phyloP scores from a whole-genome alignment of 2,113 vertebrate genomes.

The Amphiprion ocellaris region DNA sequence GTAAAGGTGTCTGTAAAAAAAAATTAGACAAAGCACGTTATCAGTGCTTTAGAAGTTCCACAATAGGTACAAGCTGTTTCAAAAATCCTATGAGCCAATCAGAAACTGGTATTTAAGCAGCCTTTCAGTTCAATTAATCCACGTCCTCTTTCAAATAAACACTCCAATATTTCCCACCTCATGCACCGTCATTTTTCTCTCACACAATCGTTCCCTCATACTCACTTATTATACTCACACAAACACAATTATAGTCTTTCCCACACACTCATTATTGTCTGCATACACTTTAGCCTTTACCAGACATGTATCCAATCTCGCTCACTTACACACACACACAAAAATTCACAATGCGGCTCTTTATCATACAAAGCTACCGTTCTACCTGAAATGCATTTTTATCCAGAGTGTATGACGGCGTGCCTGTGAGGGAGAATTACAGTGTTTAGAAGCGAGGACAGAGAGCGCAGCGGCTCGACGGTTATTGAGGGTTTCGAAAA shows the following conservation, averaged over 20 bases:
- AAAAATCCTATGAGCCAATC: slow-evolving; percentile 8
- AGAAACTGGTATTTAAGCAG: slow-evolving; percentile 6
- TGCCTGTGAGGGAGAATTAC: slow-evolving; percentile 9
- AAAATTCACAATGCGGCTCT: neutral
- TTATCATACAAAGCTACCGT: neutral
- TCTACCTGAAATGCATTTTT: neutral
- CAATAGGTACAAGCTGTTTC: neutral
- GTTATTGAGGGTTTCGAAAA: slow-evolving; percentile 41
- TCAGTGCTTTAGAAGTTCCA: neutral
- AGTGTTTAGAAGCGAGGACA: slow-evolving; percentile 3
- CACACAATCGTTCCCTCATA: neutral
- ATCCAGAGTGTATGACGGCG: neutral
- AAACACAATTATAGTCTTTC: slow-evolving; percentile 10
- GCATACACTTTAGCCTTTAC: slow-evolving; percentile 3
- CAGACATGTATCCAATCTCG: slow-evolving; percentile 6
- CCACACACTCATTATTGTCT: neutral
- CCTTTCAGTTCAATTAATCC: slow-evolving; percentile 3
- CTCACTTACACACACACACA: neutral
- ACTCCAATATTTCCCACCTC: neutral
- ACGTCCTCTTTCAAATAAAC: slow-evolving; percentile 15
- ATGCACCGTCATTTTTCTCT: slow-evolving; percentile 6
- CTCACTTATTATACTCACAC: neutral
- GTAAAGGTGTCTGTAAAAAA: neutral
- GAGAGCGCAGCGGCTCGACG: neutral
- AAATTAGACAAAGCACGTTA: slow-evolving; percentile 5